phyloP scores from a whole-genome alignment of 2,113 vertebrate species.

The Peromyscus maniculatus region DNA sequence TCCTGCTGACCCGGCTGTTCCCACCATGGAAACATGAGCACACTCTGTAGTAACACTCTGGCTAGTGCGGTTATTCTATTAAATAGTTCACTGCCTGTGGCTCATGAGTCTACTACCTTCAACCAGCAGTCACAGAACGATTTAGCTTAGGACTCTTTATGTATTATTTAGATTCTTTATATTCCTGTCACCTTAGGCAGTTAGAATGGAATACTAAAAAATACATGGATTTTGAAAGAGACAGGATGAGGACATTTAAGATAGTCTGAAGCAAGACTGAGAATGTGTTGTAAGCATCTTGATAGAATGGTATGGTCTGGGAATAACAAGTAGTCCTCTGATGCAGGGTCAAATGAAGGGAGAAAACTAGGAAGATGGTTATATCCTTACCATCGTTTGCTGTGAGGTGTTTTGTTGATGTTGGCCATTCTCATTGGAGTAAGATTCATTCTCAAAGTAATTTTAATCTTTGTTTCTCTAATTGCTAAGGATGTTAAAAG shows the following conservation, averaged over 20 bases:
- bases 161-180: neutral
- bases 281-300: neutral
- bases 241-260: neutral
- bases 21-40: neutral
- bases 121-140: neutral
- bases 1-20: neutral
- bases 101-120: neutral
- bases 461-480: neutral
- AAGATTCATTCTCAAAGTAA: neutral
- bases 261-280: neutral
- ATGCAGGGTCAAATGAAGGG: neutral
- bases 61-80: neutral
- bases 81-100: slow-evolving; percentile 21
- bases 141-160: neutral
- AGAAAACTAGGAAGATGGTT: neutral
- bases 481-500: neutral
- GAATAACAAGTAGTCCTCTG: neutral
- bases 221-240: neutral
- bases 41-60: neutral
- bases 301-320: neutral
- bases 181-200: neutral
- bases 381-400: neutral
- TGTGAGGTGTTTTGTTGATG: neutral
- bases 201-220: neutral
- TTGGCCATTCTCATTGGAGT: neutral